Percentiles rank a stretch among this genome's conserved stretches.
Conservation (phyloP, 2,113 vertebrate species). For the Odobenus rosmarus region DNA sequence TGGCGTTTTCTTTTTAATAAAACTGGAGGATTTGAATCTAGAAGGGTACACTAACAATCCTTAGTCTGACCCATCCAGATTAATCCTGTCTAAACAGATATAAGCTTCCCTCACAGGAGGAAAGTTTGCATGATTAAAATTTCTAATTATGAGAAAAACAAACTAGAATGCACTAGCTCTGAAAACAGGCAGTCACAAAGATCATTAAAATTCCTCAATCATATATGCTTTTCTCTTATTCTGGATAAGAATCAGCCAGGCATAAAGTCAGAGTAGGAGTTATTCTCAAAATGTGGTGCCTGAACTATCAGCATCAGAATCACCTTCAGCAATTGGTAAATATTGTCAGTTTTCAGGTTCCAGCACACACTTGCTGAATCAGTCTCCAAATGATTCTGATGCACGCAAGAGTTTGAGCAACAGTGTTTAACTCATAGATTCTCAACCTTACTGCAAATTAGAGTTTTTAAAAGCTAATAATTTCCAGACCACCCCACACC, state of each 20-base stretch:
- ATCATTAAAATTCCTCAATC: neutral
- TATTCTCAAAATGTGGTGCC: neutral
- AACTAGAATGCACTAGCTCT: neutral
- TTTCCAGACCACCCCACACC: neutral
- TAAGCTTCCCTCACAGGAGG: neutral
- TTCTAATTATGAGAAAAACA: neutral
- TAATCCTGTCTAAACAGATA: neutral
- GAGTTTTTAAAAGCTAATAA: neutral
- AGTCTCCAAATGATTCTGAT: neutral
- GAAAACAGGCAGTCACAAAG: neutral
- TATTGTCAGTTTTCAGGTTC: neutral
- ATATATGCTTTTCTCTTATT: neutral
- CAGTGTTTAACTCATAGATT: neutral
- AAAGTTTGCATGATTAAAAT: neutral
- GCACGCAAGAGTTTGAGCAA: neutral
- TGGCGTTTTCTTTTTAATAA: neutral
- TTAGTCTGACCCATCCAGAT: neutral
- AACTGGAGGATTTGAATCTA: neutral
- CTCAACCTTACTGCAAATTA: neutral
- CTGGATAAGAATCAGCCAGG: neutral
- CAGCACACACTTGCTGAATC: neutral
- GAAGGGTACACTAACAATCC: neutral
- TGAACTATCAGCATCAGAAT: neutral
- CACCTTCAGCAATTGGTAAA: neutral
- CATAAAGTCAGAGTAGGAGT: neutral